These are phyloP conservation scores for Ptychodera flava DNA, from an alignment of 35 echinoderm and acorn worm genomes.

Conservation along the genomic window DNA sequence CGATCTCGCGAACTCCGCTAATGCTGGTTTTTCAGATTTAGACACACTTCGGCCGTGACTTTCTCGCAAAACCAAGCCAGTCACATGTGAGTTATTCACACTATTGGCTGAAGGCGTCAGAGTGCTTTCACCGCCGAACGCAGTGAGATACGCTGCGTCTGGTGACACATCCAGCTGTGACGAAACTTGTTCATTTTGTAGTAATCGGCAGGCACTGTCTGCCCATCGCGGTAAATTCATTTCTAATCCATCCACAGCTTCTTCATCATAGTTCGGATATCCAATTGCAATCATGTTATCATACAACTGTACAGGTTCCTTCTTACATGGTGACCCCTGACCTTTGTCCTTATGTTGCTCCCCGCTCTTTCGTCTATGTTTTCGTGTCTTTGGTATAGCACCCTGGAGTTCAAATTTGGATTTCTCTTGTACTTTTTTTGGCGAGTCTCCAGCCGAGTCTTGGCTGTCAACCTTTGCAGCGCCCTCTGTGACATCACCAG, in stretches of 20 bases:
- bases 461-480: background rate
- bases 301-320: background rate
- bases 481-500: background rate
- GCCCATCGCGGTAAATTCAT: background rate
- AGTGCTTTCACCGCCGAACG: background rate
- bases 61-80: too few relatives aligned
- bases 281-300: background rate
- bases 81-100: background rate
- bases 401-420: background rate
- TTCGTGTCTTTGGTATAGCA: background rate
- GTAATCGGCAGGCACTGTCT: background rate
- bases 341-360: background rate
- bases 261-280: background rate
- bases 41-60: too few relatives aligned
- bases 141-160: background rate
- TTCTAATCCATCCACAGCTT: background rate
- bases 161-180: background rate
- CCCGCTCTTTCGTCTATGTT: background rate
- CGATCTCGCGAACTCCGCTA: background rate
- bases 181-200: background rate
- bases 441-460: background rate
- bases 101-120: background rate
- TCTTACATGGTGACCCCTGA: too few relatives aligned
- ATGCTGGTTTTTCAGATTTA: background rate
- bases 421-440: background rate